phyloP scores from a whole-genome alignment of 2,888 invertebrate species.

The Coleophora deauratella region DNA sequence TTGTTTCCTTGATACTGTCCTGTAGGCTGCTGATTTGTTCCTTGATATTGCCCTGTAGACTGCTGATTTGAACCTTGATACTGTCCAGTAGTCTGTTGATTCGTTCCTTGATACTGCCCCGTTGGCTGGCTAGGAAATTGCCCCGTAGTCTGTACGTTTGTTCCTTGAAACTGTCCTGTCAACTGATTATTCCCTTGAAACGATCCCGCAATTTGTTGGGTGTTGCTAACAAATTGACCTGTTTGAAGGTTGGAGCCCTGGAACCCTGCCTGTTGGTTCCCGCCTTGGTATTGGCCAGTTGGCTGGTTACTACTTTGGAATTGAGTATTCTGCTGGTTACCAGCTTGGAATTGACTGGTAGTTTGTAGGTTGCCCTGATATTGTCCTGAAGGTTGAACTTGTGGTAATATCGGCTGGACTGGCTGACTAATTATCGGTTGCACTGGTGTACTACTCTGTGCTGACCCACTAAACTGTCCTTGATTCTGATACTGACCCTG shows the following conservation, averaged over 20 bases:
- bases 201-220: neutral
- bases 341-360: no score
- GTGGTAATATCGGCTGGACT: no score
- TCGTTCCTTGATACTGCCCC: constrained; percentile 9
- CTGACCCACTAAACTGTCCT: constrained; percentile 1
- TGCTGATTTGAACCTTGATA: constrained; percentile 7
- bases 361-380: no score
- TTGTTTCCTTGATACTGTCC: constrained; percentile 4
- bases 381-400: no score
- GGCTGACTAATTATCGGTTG: no score
- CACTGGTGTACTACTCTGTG: no score
- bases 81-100: constrained; percentile 1
- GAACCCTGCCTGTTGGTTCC: constrained; percentile 4
- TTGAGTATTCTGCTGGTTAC: neutral
- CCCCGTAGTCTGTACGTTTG: constrained; percentile 12
- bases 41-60: constrained; percentile 5
- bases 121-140: constrained; percentile 7
- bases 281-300: constrained; percentile 10
- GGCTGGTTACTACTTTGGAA: neutral
- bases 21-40: neutral
- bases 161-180: constrained; percentile 19
- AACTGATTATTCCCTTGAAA: constrained; percentile 11
- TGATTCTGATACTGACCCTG: constrained; percentile 12
- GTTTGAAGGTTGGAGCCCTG: constrained; percentile 1
- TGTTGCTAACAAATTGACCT: constrained; percentile 6